Conservation (phyloP, 2,113 vertebrate genomes). For the Indri indri region DNA sequence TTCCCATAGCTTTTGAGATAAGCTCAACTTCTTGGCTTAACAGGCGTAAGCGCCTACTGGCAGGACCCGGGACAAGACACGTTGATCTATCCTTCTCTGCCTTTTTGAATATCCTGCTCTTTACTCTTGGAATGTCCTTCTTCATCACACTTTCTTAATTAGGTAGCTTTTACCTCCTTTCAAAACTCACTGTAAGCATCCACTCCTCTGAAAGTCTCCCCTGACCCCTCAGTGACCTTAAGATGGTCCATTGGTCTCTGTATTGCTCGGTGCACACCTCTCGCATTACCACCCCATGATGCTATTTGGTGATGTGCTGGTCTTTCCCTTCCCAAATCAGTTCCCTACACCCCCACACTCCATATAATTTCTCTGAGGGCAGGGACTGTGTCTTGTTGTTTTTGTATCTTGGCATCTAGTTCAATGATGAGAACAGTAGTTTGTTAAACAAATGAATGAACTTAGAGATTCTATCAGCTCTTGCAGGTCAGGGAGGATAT, state of each 20-base stretch:
- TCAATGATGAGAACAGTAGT: background rate
- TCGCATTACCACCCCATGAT: background rate
- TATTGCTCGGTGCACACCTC: background rate
- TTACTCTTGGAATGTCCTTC: background rate
- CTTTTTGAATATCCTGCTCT: background rate
- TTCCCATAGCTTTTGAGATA: background rate
- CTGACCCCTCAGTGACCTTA: background rate
- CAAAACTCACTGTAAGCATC: background rate
- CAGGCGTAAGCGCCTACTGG: background rate
- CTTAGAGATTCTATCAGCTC: background rate
- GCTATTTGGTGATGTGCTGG: background rate
- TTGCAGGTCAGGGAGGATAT: background rate
- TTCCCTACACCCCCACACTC: no score
- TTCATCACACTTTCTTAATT: background rate
- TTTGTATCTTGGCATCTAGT: background rate
- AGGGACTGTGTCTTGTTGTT: background rate
- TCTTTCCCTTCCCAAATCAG: background rate
- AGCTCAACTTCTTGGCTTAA: background rate
- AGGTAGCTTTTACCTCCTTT: slow-evolving; percentile 8
- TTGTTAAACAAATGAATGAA: background rate
- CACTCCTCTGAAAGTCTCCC: background rate
- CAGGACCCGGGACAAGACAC: background rate
- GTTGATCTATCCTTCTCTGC: background rate
- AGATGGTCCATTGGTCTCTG: background rate
- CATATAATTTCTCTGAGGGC: background rate